A percentile compares a stretch with the other conserved stretches of the same genome.
These are phyloP conservation scores for Gorsachius goisagi DNA, from an alignment of 2,113 vertebrate genomes.

Conservation along the genomic window DNA sequence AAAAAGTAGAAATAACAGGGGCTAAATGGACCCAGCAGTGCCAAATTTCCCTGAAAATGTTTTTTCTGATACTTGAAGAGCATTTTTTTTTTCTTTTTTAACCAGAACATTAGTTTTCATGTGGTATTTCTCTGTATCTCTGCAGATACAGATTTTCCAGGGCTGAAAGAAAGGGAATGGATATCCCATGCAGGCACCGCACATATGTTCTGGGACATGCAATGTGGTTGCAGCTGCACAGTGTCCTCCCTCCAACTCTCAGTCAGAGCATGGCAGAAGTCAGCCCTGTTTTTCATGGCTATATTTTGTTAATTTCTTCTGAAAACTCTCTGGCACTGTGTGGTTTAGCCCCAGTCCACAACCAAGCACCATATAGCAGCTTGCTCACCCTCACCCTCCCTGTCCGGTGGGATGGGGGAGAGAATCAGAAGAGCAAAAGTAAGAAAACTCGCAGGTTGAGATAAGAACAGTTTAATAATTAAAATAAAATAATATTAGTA, in stretches of 20 bases:
- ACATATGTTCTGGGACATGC: background rate
- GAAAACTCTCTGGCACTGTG: background rate
- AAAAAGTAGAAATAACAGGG: background rate
- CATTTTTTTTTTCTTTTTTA: background rate
- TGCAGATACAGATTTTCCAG: background rate
- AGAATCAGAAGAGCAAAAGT: too few relatives aligned
- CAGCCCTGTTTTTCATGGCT: background rate
- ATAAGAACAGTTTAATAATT: too few relatives aligned
- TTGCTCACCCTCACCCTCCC: too few relatives aligned
- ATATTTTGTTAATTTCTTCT: conserved; percentile 5
- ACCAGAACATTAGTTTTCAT: background rate
- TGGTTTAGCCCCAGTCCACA: too few relatives aligned
- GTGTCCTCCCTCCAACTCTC: background rate
- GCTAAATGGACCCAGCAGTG: background rate
- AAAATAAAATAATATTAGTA: too few relatives aligned
- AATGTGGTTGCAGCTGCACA: background rate
- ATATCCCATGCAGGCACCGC: background rate
- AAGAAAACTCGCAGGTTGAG: too few relatives aligned
- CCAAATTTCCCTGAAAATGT: background rate
- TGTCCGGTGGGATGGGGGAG: too few relatives aligned
- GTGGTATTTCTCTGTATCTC: background rate
- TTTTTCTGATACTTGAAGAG: background rate
- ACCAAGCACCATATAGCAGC: too few relatives aligned
- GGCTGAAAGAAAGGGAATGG: background rate
- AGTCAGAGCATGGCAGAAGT: background rate